phyloP scores from a whole-genome alignment of 2,888 invertebrate genomes.

The Netelia melanura region DNA sequence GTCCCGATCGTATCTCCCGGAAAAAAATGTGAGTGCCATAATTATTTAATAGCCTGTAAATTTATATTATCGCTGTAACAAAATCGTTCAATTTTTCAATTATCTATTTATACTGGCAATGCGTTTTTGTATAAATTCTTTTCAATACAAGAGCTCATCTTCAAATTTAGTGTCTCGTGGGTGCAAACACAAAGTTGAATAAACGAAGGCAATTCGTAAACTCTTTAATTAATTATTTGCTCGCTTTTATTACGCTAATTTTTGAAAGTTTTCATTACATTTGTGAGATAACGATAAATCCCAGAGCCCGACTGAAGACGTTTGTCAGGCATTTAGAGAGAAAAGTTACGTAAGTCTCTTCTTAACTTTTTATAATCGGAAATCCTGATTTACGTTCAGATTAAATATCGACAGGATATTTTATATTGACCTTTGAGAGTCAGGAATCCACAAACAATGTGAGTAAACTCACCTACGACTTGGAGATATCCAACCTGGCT shows the following conservation, averaged over 20 bases:
- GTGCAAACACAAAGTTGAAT: too few relatives aligned
- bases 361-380: background rate
- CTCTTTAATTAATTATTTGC: too few relatives aligned
- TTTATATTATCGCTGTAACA: too few relatives aligned
- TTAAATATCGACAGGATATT: background rate
- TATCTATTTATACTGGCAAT: background rate
- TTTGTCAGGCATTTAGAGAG: background rate
- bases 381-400: background rate
- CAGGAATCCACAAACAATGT: background rate
- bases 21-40: background rate
- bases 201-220: too few relatives aligned
- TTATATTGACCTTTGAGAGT: background rate
- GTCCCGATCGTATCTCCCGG: background rate
- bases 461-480: conserved; percentile 87
- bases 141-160: background rate
- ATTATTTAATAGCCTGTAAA: too few relatives aligned
- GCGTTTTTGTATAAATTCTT: background rate
- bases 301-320: background rate
- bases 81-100: background rate
- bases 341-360: background rate
- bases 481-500: conserved; percentile 89
- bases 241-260: too few relatives aligned
- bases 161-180: too few relatives aligned
- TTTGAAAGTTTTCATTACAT: too few relatives aligned
- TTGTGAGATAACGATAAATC: too few relatives aligned